Base-by-base conservation (phyloP, 2,888 invertebrate species). In the Elmis aenea region DNA sequence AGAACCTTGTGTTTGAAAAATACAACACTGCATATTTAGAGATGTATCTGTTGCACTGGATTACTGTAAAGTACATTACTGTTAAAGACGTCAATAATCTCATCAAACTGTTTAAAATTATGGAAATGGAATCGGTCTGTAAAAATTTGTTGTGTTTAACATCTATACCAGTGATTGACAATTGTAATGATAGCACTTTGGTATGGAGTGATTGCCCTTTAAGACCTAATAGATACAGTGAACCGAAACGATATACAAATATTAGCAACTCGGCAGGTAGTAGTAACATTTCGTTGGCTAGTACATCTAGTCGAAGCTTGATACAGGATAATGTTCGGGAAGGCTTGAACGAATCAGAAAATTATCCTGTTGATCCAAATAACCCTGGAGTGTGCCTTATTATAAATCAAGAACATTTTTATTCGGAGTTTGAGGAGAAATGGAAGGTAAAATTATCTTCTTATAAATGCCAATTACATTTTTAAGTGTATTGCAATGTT, bases 301-400 rank as follows among this genome's bases (percentile, higher is more conserved):
- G 5, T 18, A 18, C 18, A 18, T 18, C 8, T 8, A 18, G 18
- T 18, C 5, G 5, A 6, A 8, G 8, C 8, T 6, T 6, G 5
- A 6, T 18, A 18, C 8, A 6, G 5, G 18, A 18, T 18, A 18
- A 18, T 18, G 5, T 18, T 6, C 5, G 5, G 5, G 18, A 6
- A 18, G 8, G 8, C 5, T 6, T 6, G 5, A 18, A 18, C 8
- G 8, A 6, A 6, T 6, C 18, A n/a, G 43, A 44, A 21, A 30
- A 26, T 23, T 65, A 64, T 41, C 1, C 35, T 1, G 18, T 18
- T 6, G 42, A 65, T 46, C 50, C 52, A 4, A 34, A 52, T 3
- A 48, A 48, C 25, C 62, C 64, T 6, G 70, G 68, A 14, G 44
- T 64, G 13, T 64, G 68, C 34, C 44, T 72, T 8, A 68, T 71